Evolutionary conservation across 2,888 invertebrate genomes (phyloP).

Genomic region (Sarcophaga variegata): DNA sequence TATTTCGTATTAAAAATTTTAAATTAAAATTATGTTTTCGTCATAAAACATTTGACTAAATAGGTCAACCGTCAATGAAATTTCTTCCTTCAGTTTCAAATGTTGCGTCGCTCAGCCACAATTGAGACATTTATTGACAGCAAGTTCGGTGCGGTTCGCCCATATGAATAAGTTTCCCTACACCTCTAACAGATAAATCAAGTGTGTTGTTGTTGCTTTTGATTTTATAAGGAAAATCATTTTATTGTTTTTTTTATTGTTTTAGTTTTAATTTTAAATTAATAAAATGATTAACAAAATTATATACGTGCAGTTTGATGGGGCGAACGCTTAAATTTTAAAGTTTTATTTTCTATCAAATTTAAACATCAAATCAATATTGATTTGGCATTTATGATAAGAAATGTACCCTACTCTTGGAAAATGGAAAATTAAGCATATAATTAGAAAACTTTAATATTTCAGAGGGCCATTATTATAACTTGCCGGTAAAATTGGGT

Average conservation of each 20-base stretch:
- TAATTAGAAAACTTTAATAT: no score
- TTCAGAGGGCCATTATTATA: no score
- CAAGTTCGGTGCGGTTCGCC: conserved; percentile 2
- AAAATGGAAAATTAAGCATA: no score
- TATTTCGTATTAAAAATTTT: neutral
- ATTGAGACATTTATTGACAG: conserved; percentile 49
- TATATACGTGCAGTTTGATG: neutral
- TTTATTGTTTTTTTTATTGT: conserved; percentile 40
- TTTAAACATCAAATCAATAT: no score
- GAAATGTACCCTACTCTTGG: no score
- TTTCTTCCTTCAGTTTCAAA: conserved; percentile 12
- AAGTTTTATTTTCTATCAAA: no score
- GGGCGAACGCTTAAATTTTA: no score
- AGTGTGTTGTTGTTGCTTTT: neutral
- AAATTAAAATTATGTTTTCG: conserved; percentile 38
- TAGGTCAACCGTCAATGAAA: conserved; percentile 54
- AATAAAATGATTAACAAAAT: conserved; percentile 33
- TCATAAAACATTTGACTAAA: conserved; percentile 61
- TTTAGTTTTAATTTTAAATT: conserved; percentile 49
- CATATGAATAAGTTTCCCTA: neutral
- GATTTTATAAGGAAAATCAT: neutral
- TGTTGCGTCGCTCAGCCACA: conserved; percentile 28
- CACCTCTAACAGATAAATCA: conserved; percentile 51
- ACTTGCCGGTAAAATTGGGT: no score
- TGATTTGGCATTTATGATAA: no score